phyloP scores from a whole-genome alignment of 1,140 invertebrate species.

The Drosophila arizonae region DNA sequence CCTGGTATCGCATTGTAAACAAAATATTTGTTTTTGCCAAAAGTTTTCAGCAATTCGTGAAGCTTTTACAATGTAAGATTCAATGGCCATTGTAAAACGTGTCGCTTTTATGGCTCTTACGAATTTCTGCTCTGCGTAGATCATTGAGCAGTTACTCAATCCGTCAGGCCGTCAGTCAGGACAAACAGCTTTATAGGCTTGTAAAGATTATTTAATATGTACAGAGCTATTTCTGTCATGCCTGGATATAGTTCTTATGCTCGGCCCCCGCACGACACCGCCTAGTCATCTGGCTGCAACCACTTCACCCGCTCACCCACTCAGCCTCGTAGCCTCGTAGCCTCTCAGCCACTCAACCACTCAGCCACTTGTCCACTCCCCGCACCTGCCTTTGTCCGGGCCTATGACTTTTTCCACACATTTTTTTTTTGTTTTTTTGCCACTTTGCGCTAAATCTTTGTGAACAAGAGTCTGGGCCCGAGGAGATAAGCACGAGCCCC shows the following conservation, averaged over 20 bases:
- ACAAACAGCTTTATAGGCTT: background rate
- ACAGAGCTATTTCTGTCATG: constrained; percentile 56
- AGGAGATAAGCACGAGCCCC: constrained; percentile 36
- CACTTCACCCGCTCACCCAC: background rate
- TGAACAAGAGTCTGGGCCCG: constrained; percentile 25
- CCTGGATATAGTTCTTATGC: constrained; percentile 49
- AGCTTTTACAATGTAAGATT: too few relatives aligned
- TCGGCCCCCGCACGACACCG: background rate
- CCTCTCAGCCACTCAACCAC: background rate
- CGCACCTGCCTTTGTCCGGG: background rate
- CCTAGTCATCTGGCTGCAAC: background rate
- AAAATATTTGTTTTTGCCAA: too few relatives aligned
- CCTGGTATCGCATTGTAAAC: too few relatives aligned
- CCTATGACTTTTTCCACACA: constrained; percentile 12
- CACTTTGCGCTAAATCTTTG: constrained; percentile 18
- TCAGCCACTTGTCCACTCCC: background rate
- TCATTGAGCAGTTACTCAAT: background rate
- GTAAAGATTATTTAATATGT: constrained; percentile 20
- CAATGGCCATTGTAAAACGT: too few relatives aligned
- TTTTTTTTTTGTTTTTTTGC: constrained; percentile 1
- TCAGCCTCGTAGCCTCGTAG: background rate
- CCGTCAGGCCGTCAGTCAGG: background rate
- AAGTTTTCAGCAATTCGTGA: too few relatives aligned
- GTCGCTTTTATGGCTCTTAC: background rate
- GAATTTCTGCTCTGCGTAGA: background rate